A percentile compares a stretch with the other conserved stretches of the same genome.
phyloP scores from a whole-genome alignment of 2,797 vertebrate genomes.

The Tragopan temminckii region DNA sequence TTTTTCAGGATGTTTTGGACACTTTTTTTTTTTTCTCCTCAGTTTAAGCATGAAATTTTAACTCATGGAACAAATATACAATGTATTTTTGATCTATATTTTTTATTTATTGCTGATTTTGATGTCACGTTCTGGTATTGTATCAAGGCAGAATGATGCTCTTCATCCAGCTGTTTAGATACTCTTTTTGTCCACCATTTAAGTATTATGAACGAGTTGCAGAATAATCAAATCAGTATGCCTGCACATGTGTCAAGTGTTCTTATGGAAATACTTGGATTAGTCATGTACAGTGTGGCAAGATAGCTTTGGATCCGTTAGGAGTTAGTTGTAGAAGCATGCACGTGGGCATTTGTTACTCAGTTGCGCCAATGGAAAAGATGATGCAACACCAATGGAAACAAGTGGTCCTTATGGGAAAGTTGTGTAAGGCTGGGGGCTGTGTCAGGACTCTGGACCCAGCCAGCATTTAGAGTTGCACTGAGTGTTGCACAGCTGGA shows the following conservation, averaged over 20 bases:
- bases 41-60: slow-evolving; percentile 16
- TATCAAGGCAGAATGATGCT: slow-evolving; percentile 29
- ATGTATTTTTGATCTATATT: slow-evolving; percentile 42
- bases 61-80: not conserved
- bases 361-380: not conserved
- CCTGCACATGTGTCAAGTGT: not conserved
- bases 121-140: slow-evolving; percentile 7
- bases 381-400: not conserved
- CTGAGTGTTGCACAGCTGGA: accelerated
- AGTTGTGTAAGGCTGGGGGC: not conserved
- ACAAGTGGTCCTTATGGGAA: not conserved
- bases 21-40: not conserved
- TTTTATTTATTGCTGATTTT: slow-evolving; percentile 65
- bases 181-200: not conserved
- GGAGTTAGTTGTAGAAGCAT: not conserved
- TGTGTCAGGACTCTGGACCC: not conserved
- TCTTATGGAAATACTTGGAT: no score
- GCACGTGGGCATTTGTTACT: not conserved
- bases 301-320: not conserved
- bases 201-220: not conserved
- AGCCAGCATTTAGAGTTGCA: accelerated
- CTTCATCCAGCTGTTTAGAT: not conserved
- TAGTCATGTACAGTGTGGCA: not conserved
- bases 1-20: slow-evolving; percentile 58
- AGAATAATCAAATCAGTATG: slow-evolving; percentile 19